These are phyloP conservation scores for Melospiza georgiana DNA, from an alignment of 2,113 vertebrate species.

Conservation along the genomic window DNA sequence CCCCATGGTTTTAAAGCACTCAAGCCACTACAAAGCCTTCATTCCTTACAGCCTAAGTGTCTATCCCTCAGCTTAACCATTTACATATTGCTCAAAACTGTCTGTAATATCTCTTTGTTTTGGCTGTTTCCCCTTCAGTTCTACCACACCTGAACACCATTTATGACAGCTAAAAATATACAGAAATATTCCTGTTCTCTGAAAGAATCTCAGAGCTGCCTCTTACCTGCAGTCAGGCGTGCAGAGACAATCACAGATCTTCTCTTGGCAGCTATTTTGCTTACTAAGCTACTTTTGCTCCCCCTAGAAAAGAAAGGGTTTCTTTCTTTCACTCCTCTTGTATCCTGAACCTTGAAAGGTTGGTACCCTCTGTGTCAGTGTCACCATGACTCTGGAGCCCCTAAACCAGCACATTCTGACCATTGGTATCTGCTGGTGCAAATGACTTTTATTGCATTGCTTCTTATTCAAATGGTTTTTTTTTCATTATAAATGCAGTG, in stretches of 20 bases:
- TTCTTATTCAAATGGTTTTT: neutral
- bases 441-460: neutral
- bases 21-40: neutral
- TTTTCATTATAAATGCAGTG: neutral
- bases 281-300: conserved; percentile 5
- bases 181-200: neutral
- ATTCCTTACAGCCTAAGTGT: neutral
- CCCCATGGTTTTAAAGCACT: neutral
- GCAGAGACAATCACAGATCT: accelerated
- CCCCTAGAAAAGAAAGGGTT: neutral
- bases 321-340: neutral
- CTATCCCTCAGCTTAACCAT: neutral
- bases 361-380: neutral
- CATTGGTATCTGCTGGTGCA: neutral
- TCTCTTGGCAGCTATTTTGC: neutral
- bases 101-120: neutral
- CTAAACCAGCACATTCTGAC: neutral
- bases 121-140: neutral
- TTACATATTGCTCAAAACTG: neutral
- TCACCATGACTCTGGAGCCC: neutral
- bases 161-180: neutral
- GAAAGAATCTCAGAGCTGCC: neutral
- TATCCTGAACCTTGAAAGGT: neutral
- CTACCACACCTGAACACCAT: neutral
- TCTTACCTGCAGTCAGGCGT: conserved; percentile 2